Base-by-base conservation (phyloP, 2,888 invertebrate genomes). In the Nowickia ferox region DNA sequence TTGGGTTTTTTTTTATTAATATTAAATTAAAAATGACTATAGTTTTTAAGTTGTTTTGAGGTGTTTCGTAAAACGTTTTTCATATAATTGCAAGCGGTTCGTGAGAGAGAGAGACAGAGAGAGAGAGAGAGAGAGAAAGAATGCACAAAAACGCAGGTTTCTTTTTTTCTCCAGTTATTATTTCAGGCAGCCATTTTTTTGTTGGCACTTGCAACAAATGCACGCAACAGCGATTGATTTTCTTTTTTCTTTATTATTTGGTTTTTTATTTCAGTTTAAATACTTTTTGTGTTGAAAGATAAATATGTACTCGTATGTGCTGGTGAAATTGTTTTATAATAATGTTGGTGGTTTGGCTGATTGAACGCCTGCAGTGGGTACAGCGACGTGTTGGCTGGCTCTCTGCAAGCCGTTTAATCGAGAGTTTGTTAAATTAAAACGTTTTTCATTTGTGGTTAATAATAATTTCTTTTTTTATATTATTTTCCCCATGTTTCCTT, bases 391-490 rank as follows among this genome's bases (percentile, higher is more conserved):
- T 71, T 71, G 30, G 30, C 6, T 5, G 30, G 30, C 30, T 30
- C 30, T 30, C 30, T 30, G 74, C 40, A 61, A 38, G 9, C 10
- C n/a, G 51, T 51, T 15, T 19, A 40, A 10, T 51, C 3, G 0
- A 48, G 61, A 61, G 38, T 82, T 82, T 61, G n/a, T 55, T 84
- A 72, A 78, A 84, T 82, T 69, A 76, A 82, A 82, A n/a, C 66
- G 72, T 68, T 84, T 84, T 78, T 46, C 72, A 74, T 44, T 84
- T 78, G 77, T 46, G 77, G 77, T 84, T 78, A 84, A 84, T 78
- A 84, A 74, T 72, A 72, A 78, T 74, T 84, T 74, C 72, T 84
- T 84, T 77, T 83, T 65, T 30, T 30, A 44, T 71, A 51, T 46
- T 48, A 59, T 51, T 53, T 74, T 61, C 17, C 69, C 22, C 77